Percentiles rank a stretch among this genome's conserved stretches.
phyloP scores from a whole-genome alignment of 2,113 vertebrate species.

The Pyxicephalus adspersus region DNA sequence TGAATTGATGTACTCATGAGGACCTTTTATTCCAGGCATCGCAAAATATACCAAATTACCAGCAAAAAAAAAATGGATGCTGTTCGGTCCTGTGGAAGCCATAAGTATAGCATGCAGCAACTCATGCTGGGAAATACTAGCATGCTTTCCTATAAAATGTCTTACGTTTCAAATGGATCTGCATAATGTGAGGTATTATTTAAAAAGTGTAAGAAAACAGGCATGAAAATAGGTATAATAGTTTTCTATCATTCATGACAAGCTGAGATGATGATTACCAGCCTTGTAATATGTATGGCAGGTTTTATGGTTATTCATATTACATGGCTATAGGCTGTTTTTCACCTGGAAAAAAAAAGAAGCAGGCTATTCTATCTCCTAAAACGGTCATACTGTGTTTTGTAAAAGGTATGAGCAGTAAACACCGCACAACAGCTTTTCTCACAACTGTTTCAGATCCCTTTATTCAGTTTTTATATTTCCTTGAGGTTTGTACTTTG shows the following conservation, averaged over 20 bases:
- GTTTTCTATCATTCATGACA: background rate
- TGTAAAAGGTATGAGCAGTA: too few species aligned
- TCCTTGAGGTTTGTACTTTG: too few species aligned
- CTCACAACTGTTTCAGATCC: too few species aligned
- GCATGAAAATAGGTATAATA: slow-evolving; percentile 1
- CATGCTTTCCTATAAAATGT: background rate
- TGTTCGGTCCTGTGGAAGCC: background rate
- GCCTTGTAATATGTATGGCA: background rate
- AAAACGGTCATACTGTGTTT: too few species aligned
- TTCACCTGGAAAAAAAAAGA: too few species aligned
- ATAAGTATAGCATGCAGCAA: background rate
- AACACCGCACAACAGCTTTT: too few species aligned
- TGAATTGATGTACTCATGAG: background rate
- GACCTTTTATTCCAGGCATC: background rate
- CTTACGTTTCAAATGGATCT: background rate
- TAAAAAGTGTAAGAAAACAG: background rate
- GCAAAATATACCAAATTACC: background rate
- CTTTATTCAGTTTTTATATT: too few species aligned
- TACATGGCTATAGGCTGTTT: too few species aligned
- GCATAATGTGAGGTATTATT: slow-evolving; percentile 10
- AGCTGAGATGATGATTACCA: background rate
- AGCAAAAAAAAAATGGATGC: background rate
- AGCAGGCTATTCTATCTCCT: too few species aligned
- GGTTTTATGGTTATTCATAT: too few species aligned
- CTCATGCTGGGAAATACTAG: background rate